A percentile compares a stretch with the other conserved stretches of the same genome.
Evolutionary conservation across 2,113 vertebrate genomes (phyloP).

Genomic region (Callipepla squamata): DNA sequence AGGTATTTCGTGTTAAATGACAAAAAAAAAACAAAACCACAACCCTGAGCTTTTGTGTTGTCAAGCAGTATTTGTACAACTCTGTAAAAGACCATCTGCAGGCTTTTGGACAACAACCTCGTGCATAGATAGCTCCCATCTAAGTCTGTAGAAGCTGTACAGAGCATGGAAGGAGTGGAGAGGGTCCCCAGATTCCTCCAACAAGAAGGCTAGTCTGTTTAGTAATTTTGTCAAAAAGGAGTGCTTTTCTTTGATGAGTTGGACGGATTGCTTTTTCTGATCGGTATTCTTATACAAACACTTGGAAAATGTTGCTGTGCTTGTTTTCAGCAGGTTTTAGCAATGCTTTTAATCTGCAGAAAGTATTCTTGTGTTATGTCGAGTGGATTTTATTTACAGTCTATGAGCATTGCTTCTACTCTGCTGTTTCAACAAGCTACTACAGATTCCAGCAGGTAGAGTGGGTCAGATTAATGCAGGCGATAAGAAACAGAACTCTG

Average conservation of each 20-base stretch:
- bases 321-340: neutral
- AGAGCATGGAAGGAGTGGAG: neutral
- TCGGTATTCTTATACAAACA: neutral
- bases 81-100: neutral
- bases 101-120: neutral
- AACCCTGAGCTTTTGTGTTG: neutral
- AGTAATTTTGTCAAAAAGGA: neutral
- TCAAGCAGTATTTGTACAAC: neutral
- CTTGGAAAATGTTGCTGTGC: neutral
- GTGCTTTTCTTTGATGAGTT: neutral
- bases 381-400: neutral
- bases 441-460: neutral
- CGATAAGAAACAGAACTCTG: neutral
- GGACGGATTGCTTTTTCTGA: neutral
- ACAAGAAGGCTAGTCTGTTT: neutral
- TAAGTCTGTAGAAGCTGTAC: neutral
- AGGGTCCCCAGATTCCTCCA: neutral
- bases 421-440: neutral
- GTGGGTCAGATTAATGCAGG: conserved; percentile 3
- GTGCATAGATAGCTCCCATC: fast-evolving
- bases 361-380: neutral
- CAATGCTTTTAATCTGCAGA: neutral
- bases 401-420: neutral
- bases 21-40: neutral
- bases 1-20: neutral